Evolutionary conservation across 2,797 vertebrate genomes (phyloP).

Genomic region (Siniperca undulata): DNA sequence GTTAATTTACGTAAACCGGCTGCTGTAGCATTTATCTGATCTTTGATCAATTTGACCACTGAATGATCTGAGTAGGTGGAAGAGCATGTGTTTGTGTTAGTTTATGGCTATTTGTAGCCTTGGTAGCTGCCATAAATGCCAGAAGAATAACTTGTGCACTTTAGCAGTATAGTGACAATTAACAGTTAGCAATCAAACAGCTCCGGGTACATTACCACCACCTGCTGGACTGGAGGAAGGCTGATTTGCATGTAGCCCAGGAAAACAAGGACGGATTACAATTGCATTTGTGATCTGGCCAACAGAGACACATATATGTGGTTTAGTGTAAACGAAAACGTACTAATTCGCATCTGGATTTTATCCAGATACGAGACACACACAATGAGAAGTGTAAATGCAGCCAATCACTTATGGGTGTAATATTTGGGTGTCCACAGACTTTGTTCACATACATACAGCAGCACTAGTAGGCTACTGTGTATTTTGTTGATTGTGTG

Average conservation of each 20-base stretch:
- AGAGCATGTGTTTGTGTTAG: background rate
- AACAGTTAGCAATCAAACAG: background rate
- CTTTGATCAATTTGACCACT: background rate
- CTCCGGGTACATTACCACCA: background rate
- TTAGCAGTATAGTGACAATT: no score
- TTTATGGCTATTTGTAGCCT: background rate
- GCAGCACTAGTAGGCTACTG: background rate
- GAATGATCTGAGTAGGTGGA: background rate
- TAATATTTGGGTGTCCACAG: background rate
- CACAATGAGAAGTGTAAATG: background rate
- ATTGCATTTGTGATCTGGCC: background rate
- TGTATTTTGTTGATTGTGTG: slow-evolving; percentile 33
- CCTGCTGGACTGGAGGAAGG: background rate
- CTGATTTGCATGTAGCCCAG: background rate
- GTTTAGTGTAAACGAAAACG: background rate
- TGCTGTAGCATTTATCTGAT: background rate
- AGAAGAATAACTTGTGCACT: no score
- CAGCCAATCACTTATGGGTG: background rate
- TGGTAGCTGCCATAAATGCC: no score
- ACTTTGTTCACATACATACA: background rate
- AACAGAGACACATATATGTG: background rate
- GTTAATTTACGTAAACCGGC: no score
- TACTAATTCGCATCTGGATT: background rate
- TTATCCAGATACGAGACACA: background rate
- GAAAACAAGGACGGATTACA: background rate